Base-by-base conservation (phyloP, 2,888 invertebrate genomes). In the Imbricaverruca yamaguchii region DNA sequence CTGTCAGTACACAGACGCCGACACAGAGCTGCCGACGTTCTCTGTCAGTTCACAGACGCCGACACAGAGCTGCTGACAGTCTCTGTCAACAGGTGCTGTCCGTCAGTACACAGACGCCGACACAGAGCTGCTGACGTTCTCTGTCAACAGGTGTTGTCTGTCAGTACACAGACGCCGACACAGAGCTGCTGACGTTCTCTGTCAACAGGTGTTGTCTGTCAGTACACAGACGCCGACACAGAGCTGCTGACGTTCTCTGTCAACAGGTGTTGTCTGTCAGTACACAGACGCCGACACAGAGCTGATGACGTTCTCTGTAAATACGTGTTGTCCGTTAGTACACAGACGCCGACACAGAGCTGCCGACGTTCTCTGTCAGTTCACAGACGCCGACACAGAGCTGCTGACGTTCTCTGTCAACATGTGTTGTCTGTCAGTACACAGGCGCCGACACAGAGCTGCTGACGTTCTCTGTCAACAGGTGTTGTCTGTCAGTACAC, bases 231-330 rank as follows among this genome's bases (percentile, higher is more conserved):
- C n/a, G 89, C 88, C 87, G 92, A 92, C 85, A 92, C 92, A 84
- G 91, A 91, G 87, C 92, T 93, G 84, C 93, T 91, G 86, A 94
- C 92, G 88, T 93, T 93, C 89, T 95, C 93, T 91, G 88, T 86
- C 53, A 39, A 56, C 63, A 57, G 7, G 39, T 57, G 15, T 11
- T 15, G 12, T 15, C 12, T 15, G 59, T 59, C 59, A 59, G 12
- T 15, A 59, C 59, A 11, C 59, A 39, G 39, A 39, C 39, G 39
- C 39, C 39, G 39, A 39, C 4, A 39, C 39, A 3, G 39, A 39
- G 1, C 39, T 39, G 39, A 1, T 39, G 39, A 11, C 59, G 59
- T 15, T 15, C 59, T 15, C 59, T 59, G 59, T 59, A 2, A 59
- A 59, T 7, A 59, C 59, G 11, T 59, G 15, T 13, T 59, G 15